Evolutionary conservation across 1,140 invertebrate species (phyloP).

Genomic region (Melitaea cinxia): DNA sequence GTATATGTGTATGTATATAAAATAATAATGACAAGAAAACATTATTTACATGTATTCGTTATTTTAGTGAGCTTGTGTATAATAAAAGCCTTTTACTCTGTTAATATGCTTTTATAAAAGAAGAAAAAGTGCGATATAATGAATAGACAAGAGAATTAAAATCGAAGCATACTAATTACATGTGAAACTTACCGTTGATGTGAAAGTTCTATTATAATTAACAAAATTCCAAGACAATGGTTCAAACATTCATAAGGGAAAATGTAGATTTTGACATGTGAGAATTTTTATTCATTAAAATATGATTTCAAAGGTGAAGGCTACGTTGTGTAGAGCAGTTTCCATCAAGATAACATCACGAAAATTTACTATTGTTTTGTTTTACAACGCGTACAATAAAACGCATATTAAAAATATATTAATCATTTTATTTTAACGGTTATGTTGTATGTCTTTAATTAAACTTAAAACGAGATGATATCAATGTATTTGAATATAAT

Average conservation of each 20-base stretch:
- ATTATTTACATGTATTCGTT: too few species aligned
- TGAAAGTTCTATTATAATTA: conserved; percentile 13
- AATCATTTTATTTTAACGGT: neutral
- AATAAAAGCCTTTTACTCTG: neutral
- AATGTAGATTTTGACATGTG: neutral
- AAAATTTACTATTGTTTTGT: conserved; percentile 8
- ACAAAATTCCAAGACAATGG: conserved; percentile 5
- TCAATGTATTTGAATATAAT: too few species aligned
- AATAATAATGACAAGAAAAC: neutral
- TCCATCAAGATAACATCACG: conserved; percentile 25
- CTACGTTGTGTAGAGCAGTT: conserved; percentile 15
- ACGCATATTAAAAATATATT: conserved; percentile 16
- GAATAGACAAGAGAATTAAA: neutral
- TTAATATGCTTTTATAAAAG: neutral
- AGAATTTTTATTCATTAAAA: conserved; percentile 18
- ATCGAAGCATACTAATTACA: conserved; percentile 6
- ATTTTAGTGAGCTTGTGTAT: too few species aligned
- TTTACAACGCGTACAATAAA: conserved; percentile 17
- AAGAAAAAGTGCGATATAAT: neutral
- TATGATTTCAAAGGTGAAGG: conserved; percentile 20
- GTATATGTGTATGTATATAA: too few species aligned
- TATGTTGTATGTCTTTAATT: neutral
- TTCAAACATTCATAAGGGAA: conserved; percentile 15
- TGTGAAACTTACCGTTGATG: conserved; percentile 2
- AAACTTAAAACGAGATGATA: too few species aligned